Evolutionary conservation across 64 coral and sea anemone species (phyloP).

Genomic region (Porites australiensis): DNA sequence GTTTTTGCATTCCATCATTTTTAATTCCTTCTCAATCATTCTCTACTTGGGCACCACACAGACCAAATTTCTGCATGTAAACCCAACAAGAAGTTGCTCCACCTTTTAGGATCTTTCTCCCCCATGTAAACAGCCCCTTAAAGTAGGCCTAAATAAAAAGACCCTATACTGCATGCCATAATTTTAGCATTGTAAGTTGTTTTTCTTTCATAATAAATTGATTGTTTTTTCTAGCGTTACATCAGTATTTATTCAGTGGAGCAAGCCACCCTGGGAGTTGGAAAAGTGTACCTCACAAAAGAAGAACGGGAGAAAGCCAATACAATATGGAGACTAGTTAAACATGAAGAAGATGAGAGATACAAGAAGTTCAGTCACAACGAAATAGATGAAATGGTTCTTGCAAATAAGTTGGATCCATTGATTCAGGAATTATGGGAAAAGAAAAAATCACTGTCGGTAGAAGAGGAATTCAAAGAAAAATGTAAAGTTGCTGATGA

Average conservation of each 20-base stretch:
- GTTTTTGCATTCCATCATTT: too few relatives aligned
- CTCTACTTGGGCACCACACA: too few relatives aligned
- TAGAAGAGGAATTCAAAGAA: constrained; percentile 31
- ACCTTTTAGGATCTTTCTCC: too few relatives aligned
- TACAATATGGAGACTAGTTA: constrained; percentile 76
- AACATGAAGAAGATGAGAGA: constrained; percentile 25
- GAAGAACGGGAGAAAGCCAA: constrained; percentile 72
- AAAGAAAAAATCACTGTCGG: constrained; percentile 36
- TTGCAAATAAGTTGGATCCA: constrained; percentile 62
- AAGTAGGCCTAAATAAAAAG: too few relatives aligned
- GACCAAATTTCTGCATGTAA: too few relatives aligned
- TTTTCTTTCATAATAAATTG: not conserved
- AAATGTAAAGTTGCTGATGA: constrained; percentile 70
- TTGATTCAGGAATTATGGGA: constrained; percentile 73
- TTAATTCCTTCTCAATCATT: too few relatives aligned
- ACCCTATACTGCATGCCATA: too few relatives aligned
- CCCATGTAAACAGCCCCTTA: too few relatives aligned
- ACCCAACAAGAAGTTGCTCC: too few relatives aligned
- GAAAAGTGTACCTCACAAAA: constrained; percentile 68
- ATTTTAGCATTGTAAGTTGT: too few relatives aligned
- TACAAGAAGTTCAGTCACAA: constrained; percentile 75
- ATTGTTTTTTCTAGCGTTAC: constrained; percentile 49
- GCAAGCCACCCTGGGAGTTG: constrained; percentile 66
- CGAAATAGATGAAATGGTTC: constrained; percentile 88
- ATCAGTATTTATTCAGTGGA: constrained; percentile 81